Evolutionary conservation across 2,888 invertebrate genomes (phyloP), one percentile per base, ranked within the genome.

Genomic region (Erebia ligea): DNA sequence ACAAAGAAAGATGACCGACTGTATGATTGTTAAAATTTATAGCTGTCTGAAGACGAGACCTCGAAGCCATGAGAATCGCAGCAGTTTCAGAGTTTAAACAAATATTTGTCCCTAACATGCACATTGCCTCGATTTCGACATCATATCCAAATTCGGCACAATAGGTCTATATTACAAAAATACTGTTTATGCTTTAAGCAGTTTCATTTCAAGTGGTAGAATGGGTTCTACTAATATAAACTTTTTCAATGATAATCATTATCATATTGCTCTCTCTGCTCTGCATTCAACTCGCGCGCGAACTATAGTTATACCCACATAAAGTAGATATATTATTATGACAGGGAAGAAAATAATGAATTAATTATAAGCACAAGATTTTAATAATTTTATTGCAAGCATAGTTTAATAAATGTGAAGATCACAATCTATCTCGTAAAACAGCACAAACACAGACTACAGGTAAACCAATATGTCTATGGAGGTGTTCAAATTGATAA

Each of bases 1-100:
- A 92, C 89, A 92, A 92, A 91, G 87, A 88, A 91, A 91, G 86
- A 91, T 91, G 87, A 91, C 89, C 87, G 84, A 83, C 85, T 86
- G 80, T 89, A 89, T 88, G 86, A 89, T 84, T 83, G 84, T 78
- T 80, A 80, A 86, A 86, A 90, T 87, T 89, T 90, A 89, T 89
- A 78, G 84, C 81, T 73, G 80, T 79, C 81, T 79, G 72, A 76
- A 75, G 67, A 73, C 73, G 70, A 73, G 75, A 76, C 78, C 81
- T 79, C 81, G 75, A 79, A 79, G 50, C 82, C 87, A 84, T 85
- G 87, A 83, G 88, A 88, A 88, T 77, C 78, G 71, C 67, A 70
- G 40, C 65, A 72, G 75, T 73, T 70, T 48, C 68, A 71, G 52
- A 62, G 62, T 54, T 56, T 58, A 67, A 34, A 59, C 56, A 57